Conservation (phyloP, 2,797 vertebrate genomes). For the Melanotaenia pygmaea region DNA sequence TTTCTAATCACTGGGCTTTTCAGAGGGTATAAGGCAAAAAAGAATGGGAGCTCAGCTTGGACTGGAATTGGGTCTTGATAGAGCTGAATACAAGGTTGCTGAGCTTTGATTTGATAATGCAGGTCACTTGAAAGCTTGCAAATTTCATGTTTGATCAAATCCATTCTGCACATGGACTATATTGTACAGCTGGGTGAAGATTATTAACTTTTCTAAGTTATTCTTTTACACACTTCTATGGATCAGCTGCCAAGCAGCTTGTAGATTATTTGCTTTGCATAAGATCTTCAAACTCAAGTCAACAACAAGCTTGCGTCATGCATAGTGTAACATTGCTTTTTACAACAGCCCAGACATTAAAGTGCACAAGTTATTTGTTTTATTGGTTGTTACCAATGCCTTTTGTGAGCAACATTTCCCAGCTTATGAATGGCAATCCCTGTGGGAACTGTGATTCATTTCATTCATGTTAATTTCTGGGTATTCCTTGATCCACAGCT, state of each 20-base stretch:
- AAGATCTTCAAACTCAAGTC: constrained; percentile 36
- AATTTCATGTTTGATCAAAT: constrained; percentile 54
- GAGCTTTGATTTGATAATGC: constrained; percentile 60
- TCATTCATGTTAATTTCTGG: constrained; percentile 60
- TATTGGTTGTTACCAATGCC: constrained; percentile 35
- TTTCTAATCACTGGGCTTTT: constrained; percentile 78
- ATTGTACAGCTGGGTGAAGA: constrained; percentile 16
- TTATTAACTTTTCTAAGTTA: constrained; percentile 6
- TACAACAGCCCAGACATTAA: constrained; percentile 31
- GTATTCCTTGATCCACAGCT: constrained; percentile 48
- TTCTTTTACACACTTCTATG: constrained; percentile 12
- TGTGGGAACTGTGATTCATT: constrained; percentile 52
- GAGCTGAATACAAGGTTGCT: constrained; percentile 68
- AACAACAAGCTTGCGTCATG: constrained; percentile 21
- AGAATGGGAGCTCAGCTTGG: constrained; percentile 66
- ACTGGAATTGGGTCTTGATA: constrained; percentile 70
- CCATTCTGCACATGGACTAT: constrained; percentile 22
- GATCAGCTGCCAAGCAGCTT: constrained; percentile 10
- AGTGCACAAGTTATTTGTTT: constrained; percentile 24
- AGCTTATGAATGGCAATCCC: constrained; percentile 62
- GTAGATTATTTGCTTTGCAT: constrained; percentile 20
- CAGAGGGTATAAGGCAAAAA: constrained; percentile 63
- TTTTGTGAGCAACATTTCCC: constrained; percentile 48
- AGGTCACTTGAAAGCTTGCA: constrained; percentile 53
- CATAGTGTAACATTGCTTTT: constrained; percentile 19